Conservation (phyloP, 2,113 vertebrate species). For the Poeciliopsis retropinna region DNA sequence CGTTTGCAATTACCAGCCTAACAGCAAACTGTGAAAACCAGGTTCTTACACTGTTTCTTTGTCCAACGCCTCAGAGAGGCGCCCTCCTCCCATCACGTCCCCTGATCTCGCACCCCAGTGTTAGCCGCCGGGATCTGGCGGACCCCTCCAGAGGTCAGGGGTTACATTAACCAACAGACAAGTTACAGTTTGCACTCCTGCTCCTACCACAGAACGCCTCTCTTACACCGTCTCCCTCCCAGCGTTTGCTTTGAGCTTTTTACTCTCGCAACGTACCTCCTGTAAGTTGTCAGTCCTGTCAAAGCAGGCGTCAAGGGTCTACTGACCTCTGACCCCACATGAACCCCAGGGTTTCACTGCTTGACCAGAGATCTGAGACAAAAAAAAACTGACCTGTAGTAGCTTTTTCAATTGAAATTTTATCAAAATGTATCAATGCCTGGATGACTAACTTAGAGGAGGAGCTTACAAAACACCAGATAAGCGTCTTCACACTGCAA, state of each 20-base stretch:
- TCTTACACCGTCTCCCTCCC: slow-evolving; percentile 21
- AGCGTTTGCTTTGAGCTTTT: not conserved
- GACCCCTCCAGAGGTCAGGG: slow-evolving; percentile 73
- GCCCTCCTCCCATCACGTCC: slow-evolving; percentile 62
- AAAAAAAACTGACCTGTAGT: not conserved
- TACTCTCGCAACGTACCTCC: slow-evolving; percentile 19
- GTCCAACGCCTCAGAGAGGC: slow-evolving; percentile 60
- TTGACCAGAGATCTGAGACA: not conserved
- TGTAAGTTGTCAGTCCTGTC: slow-evolving; percentile 52
- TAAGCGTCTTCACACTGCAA: not conserved
- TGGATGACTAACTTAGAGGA: not conserved
- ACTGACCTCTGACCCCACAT: slow-evolving; percentile 55
- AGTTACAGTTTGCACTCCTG: slow-evolving; percentile 75
- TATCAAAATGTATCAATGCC: not conserved
- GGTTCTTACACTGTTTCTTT: slow-evolving; percentile 74
- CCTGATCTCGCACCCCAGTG: slow-evolving; percentile 70
- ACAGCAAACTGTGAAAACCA: slow-evolving; percentile 68
- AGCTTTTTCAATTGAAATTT: not conserved
- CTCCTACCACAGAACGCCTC: slow-evolving; percentile 69
- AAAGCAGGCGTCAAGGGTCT: slow-evolving; percentile 57
- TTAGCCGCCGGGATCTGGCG: slow-evolving; percentile 79
- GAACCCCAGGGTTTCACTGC: slow-evolving; percentile 7
- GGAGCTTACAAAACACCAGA: not conserved
- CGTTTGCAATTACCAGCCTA: slow-evolving; percentile 66
- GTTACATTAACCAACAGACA: slow-evolving; percentile 84